Base-by-base conservation (phyloP, 2,797 vertebrate genomes). In the Propithecus deckenii region DNA sequence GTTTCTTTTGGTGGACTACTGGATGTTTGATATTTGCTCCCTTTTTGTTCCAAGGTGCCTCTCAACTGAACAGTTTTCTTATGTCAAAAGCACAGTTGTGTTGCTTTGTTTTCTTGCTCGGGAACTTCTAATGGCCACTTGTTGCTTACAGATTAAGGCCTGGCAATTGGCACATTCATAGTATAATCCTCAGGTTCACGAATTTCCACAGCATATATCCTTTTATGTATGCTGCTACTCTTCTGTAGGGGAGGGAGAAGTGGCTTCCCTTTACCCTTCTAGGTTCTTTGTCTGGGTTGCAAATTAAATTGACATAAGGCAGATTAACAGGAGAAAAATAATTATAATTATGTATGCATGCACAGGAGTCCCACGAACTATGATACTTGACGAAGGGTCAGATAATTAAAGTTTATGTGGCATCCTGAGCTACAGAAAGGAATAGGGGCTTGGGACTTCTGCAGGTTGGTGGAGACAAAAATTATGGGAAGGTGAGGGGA, bases 11-110 rank as follows among this genome's bases (percentile, higher is more conserved):
- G 43, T 17, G 67, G 76, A 69, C n/a, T 48, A 11, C 48, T 91
- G 7, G 41, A 55, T 80, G 38, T 91, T 95, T 97, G 71, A 74
- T 25, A 61, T 93, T 75, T 95, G 69, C 57, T 43, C 35, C 55
- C 18, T 67, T 90, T 78, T 52, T 61, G 12, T 88, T 76, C 41
- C 67, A 25, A 83, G 50, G 7, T 67, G 17, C 41, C 18, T 67
- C 48, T 67, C 6, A 55, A 22, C 12, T 50, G 7, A 89, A 41
- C 46, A 55, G 3, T 83, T 72, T n/a, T 76, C 10, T 93, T 86
- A 3, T 22, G 35, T 74, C 23, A 85, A 52, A 91, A 89, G 50
- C 12, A 13, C 25, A 72, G 48, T 43, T 78, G 13, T 74, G 43
- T 69, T 86, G 17, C 35, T 78, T 84, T 86, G 17, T 89, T 79